Evolutionary conservation across 2,113 vertebrate genomes (phyloP).

Genomic region (Noturus placidus): DNA sequence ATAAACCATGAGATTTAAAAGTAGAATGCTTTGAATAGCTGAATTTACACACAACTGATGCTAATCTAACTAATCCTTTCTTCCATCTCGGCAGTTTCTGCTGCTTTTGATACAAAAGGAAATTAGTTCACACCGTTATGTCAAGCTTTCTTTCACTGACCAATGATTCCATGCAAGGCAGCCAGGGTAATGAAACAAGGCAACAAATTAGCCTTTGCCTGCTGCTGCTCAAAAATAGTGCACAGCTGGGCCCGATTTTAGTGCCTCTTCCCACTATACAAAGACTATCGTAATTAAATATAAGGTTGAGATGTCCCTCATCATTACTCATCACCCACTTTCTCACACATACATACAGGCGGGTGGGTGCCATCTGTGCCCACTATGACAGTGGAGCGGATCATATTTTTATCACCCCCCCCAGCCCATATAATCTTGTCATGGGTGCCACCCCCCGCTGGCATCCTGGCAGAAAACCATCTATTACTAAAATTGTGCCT

Average conservation of each 20-base stretch:
- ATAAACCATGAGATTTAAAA: background rate
- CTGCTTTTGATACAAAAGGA: constrained; percentile 14
- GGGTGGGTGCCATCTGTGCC: constrained; percentile 24
- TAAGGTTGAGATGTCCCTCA: constrained; percentile 15
- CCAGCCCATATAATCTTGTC: background rate
- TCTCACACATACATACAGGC: background rate
- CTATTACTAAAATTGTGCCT: constrained; percentile 17
- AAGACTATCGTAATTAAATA: background rate
- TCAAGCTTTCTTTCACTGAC: constrained; percentile 14
- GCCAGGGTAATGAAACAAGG: background rate
- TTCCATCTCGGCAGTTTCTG: background rate
- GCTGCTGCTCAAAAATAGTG: background rate
- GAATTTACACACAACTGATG: background rate
- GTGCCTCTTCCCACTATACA: background rate
- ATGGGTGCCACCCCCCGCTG: background rate
- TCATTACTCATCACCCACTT: background rate
- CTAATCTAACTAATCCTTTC: background rate
- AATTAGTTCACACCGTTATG: background rate
- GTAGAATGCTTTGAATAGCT: background rate
- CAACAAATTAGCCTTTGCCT: background rate
- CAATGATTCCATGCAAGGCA: background rate
- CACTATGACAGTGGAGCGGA: background rate
- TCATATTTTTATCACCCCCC: constrained; percentile 12
- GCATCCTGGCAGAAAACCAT: background rate
- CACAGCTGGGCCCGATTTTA: constrained; percentile 8